These are phyloP conservation scores for Dryococelus australis DNA, from an alignment of 2,888 invertebrate species.

Conservation along the genomic window DNA sequence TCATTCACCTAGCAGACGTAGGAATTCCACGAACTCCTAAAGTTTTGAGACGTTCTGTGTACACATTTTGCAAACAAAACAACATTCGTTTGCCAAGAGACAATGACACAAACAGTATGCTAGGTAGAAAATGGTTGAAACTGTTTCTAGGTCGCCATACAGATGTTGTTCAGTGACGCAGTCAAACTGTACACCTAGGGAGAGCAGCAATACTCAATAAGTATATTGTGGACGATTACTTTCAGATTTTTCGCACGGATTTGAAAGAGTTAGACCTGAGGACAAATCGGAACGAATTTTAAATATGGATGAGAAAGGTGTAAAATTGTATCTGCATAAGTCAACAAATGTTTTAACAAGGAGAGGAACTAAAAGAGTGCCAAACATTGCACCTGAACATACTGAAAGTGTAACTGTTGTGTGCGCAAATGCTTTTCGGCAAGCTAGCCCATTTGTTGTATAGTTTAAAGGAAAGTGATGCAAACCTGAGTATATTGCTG, in stretches of 20 bases:
- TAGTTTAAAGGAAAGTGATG: background rate
- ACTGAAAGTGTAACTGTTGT: background rate
- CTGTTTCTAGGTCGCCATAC: background rate
- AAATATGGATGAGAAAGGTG: background rate
- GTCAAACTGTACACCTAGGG: background rate
- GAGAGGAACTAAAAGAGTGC: background rate
- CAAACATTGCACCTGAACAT: background rate
- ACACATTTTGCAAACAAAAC: background rate
- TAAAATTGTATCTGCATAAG: background rate
- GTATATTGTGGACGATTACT: background rate
- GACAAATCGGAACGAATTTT: background rate
- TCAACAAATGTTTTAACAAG: background rate
- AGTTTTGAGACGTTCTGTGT: background rate
- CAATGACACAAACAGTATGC: background rate
- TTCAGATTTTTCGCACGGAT: background rate
- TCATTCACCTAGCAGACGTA: background rate
- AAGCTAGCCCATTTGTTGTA: background rate
- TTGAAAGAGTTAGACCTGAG: background rate
- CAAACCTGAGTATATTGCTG: background rate
- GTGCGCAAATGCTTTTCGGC: background rate
- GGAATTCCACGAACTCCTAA: background rate
- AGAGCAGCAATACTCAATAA: background rate
- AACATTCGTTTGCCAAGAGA: background rate
- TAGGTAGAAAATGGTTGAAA: constrained; percentile 9
- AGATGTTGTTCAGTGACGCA: background rate